Conservation (phyloP, 2,888 invertebrate genomes). For the Drosophila hamatofila region DNA sequence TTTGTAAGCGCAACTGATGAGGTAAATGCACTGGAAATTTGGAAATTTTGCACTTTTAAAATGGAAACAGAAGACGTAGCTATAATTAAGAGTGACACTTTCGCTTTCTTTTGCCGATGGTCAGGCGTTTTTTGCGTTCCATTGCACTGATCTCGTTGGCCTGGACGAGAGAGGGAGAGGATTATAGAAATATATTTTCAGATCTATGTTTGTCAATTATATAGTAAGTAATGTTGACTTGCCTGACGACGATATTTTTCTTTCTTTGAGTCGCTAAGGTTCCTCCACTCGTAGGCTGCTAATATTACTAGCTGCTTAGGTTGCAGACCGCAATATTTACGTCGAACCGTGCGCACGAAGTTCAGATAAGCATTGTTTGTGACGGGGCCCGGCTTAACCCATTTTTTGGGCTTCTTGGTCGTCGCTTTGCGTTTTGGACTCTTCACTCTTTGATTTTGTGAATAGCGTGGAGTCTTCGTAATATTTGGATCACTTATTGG, state of each 20-base stretch:
- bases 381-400: conserved; percentile 11
- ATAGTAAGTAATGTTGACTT: neutral
- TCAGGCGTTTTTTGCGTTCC: neutral
- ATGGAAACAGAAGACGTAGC: neutral
- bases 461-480: neutral
- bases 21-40: neutral
- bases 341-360: neutral
- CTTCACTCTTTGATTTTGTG: accelerated
- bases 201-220: neutral
- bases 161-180: neutral
- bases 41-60: neutral
- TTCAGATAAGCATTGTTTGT: conserved; percentile 15
- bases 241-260: neutral
- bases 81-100: too few relatives aligned
- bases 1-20: neutral
- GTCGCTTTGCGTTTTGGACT: too few relatives aligned
- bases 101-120: too few relatives aligned
- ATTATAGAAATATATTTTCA: neutral
- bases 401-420: neutral
- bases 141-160: neutral
- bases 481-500: accelerated
- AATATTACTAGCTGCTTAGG: neutral
- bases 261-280: neutral
- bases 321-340: neutral
- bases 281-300: conserved; percentile 6